Conservation (phyloP, 2,888 invertebrate species). For the Archips crataeganus region DNA sequence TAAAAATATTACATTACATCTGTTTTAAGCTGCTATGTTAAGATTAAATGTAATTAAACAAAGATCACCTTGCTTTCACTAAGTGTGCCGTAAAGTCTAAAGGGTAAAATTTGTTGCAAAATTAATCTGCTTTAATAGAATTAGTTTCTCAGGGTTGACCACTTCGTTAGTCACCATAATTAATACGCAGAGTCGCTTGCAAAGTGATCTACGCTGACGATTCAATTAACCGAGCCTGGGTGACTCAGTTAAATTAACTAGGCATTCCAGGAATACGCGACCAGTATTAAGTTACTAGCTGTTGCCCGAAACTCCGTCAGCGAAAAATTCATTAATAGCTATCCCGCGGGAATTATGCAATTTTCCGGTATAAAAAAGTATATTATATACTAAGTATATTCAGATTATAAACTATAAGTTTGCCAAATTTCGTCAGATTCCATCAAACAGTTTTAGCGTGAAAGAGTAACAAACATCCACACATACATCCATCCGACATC, state of each 20-base stretch:
- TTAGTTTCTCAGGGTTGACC: constrained; percentile 45
- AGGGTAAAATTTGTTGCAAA: constrained; percentile 32
- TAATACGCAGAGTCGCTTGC: constrained; percentile 11
- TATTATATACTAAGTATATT: too few species aligned
- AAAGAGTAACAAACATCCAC: too few species aligned
- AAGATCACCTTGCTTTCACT: neutral
- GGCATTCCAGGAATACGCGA: neutral
- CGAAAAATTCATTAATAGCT: too few species aligned
- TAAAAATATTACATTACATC: too few species aligned
- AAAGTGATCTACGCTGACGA: neutral
- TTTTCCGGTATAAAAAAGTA: too few species aligned
- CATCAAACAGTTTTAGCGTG: too few species aligned
- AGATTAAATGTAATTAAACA: neutral
- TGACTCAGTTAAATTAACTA: constrained; percentile 22
- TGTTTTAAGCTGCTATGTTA: neutral
- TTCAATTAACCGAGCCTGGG: constrained; percentile 1
- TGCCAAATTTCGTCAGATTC: too few species aligned
- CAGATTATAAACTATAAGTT: too few species aligned
- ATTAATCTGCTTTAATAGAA: constrained; percentile 54
- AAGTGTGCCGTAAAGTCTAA: neutral
- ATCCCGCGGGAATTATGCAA: too few species aligned
- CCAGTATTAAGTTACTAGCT: neutral
- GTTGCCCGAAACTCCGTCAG: too few species aligned
- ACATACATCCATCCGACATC: too few species aligned
- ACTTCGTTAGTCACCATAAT: constrained; percentile 33